Conservation (phyloP, 2,113 vertebrate species). For the Xenotilapia caudafasciata region DNA sequence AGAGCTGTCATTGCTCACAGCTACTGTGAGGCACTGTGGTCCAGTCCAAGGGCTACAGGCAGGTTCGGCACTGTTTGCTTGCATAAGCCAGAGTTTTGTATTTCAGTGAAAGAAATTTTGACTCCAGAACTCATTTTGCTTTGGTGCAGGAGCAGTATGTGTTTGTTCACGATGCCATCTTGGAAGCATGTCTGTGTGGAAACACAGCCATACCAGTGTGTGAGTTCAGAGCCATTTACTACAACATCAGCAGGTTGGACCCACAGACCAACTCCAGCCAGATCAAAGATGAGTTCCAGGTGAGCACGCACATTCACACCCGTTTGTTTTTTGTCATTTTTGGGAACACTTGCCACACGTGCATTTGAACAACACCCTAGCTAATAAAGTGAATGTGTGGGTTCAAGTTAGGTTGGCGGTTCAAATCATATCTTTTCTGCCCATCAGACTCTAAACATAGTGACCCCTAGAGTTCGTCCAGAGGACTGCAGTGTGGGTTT, state of each 20-base stretch:
- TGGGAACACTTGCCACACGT: not conserved
- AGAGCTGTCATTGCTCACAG: not conserved
- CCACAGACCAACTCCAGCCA: constrained; percentile 98
- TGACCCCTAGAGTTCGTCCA: constrained; percentile 89
- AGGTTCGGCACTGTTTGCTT: not conserved
- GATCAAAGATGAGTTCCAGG: constrained; percentile 99
- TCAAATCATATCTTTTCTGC: not conserved
- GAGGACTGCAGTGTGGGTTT: constrained; percentile 97
- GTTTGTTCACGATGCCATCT: constrained; percentile 95
- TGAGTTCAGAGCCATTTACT: constrained; percentile 95
- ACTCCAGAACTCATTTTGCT: not conserved
- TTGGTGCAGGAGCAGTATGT: constrained; percentile 89
- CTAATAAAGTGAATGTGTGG: not conserved
- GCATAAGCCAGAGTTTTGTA: not conserved
- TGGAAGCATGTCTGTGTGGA: constrained; percentile 95
- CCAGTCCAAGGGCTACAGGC: not conserved
- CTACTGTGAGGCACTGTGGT: not conserved
- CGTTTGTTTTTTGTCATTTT: not conserved
- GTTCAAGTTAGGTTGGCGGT: not conserved
- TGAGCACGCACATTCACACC: constrained; percentile 35
- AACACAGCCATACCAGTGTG: constrained; percentile 96
- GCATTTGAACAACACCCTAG: not conserved
- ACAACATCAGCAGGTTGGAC: constrained; percentile 95
- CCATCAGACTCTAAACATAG: constrained; percentile 90
- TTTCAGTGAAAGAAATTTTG: not conserved